phyloP scores from a whole-genome alignment of 2,113 vertebrate genomes.

The Synchiropus splendidus region DNA sequence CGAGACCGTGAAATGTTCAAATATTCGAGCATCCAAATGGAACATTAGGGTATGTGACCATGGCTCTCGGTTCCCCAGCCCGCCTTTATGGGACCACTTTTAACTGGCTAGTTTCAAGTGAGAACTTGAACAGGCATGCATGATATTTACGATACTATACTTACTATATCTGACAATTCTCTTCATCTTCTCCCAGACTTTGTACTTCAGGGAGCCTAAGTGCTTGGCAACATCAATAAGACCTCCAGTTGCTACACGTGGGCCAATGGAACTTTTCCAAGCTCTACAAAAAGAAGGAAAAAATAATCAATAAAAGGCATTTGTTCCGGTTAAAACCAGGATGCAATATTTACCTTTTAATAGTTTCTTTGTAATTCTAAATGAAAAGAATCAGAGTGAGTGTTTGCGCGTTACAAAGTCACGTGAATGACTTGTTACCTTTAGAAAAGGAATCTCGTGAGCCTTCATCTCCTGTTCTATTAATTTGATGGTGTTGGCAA shows the following conservation, averaged over 20 bases:
- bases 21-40: too few relatives aligned
- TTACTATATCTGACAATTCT: constrained; percentile 60
- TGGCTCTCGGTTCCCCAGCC: too few relatives aligned
- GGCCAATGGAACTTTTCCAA: constrained; percentile 49
- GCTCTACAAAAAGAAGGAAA: constrained; percentile 47
- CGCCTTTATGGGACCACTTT: too few relatives aligned
- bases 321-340: background rate
- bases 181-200: constrained; percentile 72
- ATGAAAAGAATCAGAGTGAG: constrained; percentile 1
- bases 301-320: background rate
- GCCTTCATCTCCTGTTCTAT: constrained; percentile 63
- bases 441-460: constrained; percentile 58
- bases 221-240: constrained; percentile 67
- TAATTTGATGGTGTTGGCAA: constrained; percentile 56
- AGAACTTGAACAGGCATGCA: too few relatives aligned
- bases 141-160: constrained; percentile 15
- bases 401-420: background rate
- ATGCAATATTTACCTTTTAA: constrained; percentile 50
- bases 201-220: constrained; percentile 64
- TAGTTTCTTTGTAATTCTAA: constrained; percentile 70
- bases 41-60: too few relatives aligned
- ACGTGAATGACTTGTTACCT: constrained; percentile 33
- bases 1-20: too few relatives aligned
- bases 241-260: constrained; percentile 38
- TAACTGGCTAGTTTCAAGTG: too few relatives aligned